Evolutionary conservation across 2,113 vertebrate genomes (phyloP).

Genomic region (Capricornis sumatraensis): DNA sequence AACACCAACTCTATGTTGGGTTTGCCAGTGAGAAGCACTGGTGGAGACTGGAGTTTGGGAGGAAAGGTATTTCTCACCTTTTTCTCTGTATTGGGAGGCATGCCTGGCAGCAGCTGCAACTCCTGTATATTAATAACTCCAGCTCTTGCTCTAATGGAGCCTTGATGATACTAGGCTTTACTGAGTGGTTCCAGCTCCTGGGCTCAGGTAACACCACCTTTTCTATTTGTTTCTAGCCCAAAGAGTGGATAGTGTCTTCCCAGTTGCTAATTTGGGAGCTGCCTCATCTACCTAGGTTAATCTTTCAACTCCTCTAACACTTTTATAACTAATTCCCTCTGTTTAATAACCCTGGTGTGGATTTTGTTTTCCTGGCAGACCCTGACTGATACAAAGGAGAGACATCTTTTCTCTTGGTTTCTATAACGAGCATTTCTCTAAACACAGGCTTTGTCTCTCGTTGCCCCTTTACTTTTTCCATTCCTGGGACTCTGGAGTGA

Average conservation of each 20-base stretch:
- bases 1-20: background rate
- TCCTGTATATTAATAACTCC: background rate
- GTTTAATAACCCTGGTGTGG: background rate
- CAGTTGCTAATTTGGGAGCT: background rate
- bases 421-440: background rate
- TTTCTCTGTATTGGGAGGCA: background rate
- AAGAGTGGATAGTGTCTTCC: background rate
- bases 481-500: background rate
- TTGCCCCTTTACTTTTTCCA: background rate
- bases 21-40: background rate
- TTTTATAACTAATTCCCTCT: background rate
- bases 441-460: background rate
- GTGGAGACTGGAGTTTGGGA: background rate
- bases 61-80: background rate
- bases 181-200: background rate
- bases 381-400: background rate
- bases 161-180: background rate
- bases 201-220: background rate
- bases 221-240: background rate
- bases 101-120: background rate
- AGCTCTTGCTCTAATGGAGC: background rate
- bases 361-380: background rate
- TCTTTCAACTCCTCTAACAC: background rate
- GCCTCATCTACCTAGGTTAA: background rate
- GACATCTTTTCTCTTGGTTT: background rate